Evolutionary conservation across 2,797 vertebrate genomes (phyloP).

Genomic region (Rhadinocentrus ornatus): DNA sequence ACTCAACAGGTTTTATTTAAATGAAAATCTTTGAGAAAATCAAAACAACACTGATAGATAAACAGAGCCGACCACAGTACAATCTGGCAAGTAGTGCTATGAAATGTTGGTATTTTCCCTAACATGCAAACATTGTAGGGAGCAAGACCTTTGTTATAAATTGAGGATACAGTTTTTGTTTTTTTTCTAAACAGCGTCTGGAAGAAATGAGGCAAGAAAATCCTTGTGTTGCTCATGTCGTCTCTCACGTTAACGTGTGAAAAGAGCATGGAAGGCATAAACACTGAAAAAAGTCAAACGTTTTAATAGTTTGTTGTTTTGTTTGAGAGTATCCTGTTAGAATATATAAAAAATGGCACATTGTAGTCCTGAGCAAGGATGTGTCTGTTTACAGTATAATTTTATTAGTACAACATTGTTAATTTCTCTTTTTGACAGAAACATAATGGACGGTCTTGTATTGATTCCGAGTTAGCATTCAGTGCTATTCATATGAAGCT

Average conservation of each 20-base stretch:
- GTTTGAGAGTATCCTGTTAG: slow-evolving; percentile 4
- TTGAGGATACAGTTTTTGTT: slow-evolving; percentile 9
- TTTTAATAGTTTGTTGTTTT: not conserved
- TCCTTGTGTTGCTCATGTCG: slow-evolving; percentile 9
- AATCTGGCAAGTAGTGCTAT: slow-evolving; percentile 10
- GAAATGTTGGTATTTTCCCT: slow-evolving; percentile 29
- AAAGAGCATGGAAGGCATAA: slow-evolving; percentile 22
- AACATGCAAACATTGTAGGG: slow-evolving; percentile 17
- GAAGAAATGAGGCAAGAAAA: slow-evolving; percentile 26
- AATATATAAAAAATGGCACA: slow-evolving; percentile 4
- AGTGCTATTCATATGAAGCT: slow-evolving; percentile 20
- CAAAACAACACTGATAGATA: slow-evolving; percentile 12
- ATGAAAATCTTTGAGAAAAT: not conserved
- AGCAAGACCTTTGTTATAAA: slow-evolving; percentile 27
- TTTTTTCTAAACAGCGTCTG: slow-evolving; percentile 26
- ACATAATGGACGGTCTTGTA: slow-evolving; percentile 22
- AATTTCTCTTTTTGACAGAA: not conserved
- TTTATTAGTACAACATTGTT: not conserved
- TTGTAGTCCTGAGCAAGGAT: not conserved
- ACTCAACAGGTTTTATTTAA: slow-evolving; percentile 15
- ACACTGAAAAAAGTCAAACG: not conserved
- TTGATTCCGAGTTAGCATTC: slow-evolving; percentile 9
- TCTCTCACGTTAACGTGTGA: slow-evolving; percentile 21
- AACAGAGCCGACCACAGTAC: slow-evolving; percentile 19
- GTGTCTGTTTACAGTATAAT: not conserved